A percentile compares a stretch with the other conserved stretches of the same genome.
Conservation (phyloP, 2,797 vertebrate species). For the Poecilia picta region DNA sequence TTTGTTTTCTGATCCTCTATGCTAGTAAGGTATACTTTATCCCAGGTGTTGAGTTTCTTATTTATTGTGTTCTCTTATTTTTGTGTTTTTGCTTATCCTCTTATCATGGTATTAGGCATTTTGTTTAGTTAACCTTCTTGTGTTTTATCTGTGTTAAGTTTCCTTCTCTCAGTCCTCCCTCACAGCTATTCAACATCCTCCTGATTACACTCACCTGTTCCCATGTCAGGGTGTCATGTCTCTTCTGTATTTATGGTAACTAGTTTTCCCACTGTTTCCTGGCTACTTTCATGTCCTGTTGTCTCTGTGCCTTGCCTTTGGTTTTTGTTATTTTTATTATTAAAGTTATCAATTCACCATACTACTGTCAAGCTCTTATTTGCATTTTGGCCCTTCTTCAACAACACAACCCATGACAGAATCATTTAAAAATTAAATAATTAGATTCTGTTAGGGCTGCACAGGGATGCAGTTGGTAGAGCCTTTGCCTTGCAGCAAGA, state of each 20-base stretch:
- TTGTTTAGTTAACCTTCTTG: not conserved
- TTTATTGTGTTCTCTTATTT: not conserved
- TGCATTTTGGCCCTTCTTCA: not conserved
- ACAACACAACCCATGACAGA: not conserved
- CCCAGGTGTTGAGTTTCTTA: not conserved
- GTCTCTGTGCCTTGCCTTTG: not conserved
- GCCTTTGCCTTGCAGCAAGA: too few species aligned
- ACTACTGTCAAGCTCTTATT: not conserved
- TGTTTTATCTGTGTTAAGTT: not conserved
- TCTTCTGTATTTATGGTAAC: not conserved
- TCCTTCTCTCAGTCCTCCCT: not conserved
- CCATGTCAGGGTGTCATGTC: not conserved
- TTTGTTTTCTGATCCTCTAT: not conserved
- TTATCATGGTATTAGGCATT: not conserved
- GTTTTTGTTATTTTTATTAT: not conserved
- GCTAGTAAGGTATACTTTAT: not conserved
- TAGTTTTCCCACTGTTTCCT: not conserved
- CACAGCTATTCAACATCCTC: not conserved
- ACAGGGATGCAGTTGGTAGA: too few species aligned
- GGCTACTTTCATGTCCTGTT: not conserved
- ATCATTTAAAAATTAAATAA: not conserved
- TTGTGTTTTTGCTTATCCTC: not conserved
- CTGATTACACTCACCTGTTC: not conserved
- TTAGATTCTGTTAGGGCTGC: too few species aligned
- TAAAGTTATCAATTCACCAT: not conserved